phyloP scores from a whole-genome alignment of 1,140 invertebrate genomes.

The Tenebrio molitor region DNA sequence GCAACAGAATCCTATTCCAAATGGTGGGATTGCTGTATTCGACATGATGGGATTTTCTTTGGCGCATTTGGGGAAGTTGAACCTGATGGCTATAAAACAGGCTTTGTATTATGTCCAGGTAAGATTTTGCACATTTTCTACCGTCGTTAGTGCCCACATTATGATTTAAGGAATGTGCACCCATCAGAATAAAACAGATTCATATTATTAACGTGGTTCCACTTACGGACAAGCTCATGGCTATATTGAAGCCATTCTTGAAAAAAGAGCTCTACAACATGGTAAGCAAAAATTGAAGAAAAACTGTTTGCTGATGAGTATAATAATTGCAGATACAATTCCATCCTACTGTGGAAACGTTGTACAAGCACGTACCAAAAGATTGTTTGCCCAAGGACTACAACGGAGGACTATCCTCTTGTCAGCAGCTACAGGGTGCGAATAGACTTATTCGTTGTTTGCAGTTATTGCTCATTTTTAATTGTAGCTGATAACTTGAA shows the following conservation, averaged over 20 bases:
- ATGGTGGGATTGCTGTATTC: conserved; percentile 73
- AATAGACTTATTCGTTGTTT: no score
- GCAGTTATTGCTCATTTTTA: no score
- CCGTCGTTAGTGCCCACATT: not conserved
- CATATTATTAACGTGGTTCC: conserved; percentile 78
- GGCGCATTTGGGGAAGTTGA: conserved; percentile 73
- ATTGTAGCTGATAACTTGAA: not conserved
- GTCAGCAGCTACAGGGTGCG: conserved; percentile 41
- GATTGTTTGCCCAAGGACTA: conserved; percentile 69
- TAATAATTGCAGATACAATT: conserved; percentile 47
- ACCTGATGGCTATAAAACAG: conserved; percentile 73
- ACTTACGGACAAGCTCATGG: conserved; percentile 77
- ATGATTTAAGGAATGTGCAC: conserved; percentile 50
- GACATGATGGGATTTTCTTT: conserved; percentile 72
- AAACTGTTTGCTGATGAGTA: not conserved
- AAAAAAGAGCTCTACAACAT: conserved; percentile 75
- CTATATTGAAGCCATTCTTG: conserved; percentile 78
- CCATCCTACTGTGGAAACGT: conserved; percentile 62
- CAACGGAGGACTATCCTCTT: conserved; percentile 69
- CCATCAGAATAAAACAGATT: conserved; percentile 74
- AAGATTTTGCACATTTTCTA: conserved; percentile 21
- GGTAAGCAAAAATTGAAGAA: conserved; percentile 46
- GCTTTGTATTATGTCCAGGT: conserved; percentile 76
- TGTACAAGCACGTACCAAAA: conserved; percentile 59
- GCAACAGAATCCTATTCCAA: conserved; percentile 67